phyloP scores from a whole-genome alignment of 2,113 vertebrate species.

The Physeter macrocephalus region DNA sequence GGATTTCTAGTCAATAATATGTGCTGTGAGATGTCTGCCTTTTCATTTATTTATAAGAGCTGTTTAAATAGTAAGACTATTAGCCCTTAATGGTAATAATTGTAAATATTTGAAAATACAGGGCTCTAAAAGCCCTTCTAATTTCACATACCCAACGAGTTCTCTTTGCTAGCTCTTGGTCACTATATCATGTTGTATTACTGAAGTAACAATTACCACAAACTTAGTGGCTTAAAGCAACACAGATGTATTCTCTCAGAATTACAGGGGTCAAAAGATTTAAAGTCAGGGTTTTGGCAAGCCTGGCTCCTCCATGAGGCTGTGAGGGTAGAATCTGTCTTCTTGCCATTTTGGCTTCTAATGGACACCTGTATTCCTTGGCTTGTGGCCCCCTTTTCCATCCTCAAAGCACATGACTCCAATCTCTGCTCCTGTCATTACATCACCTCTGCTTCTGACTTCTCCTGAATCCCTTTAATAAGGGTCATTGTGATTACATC shows the following conservation, averaged over 20 bases:
- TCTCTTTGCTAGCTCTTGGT: background rate
- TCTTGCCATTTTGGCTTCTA: background rate
- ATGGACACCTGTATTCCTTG: background rate
- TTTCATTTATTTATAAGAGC: slow-evolving; percentile 7
- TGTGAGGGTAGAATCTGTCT: background rate
- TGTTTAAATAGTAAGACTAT: background rate
- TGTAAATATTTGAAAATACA: background rate
- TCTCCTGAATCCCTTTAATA: background rate
- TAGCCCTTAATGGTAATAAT: background rate
- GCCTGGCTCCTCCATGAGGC: background rate
- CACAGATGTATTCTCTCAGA: background rate
- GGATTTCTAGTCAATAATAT: background rate
- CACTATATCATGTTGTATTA: background rate
- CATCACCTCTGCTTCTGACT: background rate
- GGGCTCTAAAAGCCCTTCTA: background rate
- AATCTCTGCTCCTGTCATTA: background rate
- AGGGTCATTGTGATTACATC: background rate
- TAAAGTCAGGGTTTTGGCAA: background rate
- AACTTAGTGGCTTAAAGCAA: background rate
- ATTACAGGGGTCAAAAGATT: background rate
- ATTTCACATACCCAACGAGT: background rate
- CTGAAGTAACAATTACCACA: background rate
- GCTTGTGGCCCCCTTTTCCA: background rate
- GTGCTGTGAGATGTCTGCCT: background rate
- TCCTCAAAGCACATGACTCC: background rate